Evolutionary conservation across 2,888 invertebrate genomes (phyloP), one percentile per base, ranked within the genome.

Genomic region (Apamea sordens): DNA sequence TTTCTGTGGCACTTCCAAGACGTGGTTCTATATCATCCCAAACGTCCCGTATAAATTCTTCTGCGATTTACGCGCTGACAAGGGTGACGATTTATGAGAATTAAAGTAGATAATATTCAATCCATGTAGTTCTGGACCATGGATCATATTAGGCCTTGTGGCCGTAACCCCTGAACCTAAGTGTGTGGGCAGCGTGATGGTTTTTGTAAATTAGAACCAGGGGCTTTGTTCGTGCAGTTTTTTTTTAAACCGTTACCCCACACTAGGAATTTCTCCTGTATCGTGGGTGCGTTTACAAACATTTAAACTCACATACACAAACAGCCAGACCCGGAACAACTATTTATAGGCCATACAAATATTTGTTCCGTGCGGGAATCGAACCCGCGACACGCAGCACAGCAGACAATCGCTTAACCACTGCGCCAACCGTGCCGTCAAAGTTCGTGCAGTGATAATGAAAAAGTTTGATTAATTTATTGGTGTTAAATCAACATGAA

Each of bases 61-160:
- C 47, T 71, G 76, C 74, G 86, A 87, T 86, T 89, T 89, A 88
- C 84, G 83, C 69, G 80, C 77, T 83, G 84, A 86, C 89, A 84
- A 81, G 84, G 86, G 83, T 79, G 86, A 86, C 78, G 83, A 88
- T 89, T 90, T 88, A 89, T 88, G 85, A 67, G 76, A 73, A 79
- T 61, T 72, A 82, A 86, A 69, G 80, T 77, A 70, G 82, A 85
- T 87, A 87, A 82, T 81, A 85, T 85, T 80, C 82, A 83, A 88
- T 84, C 68, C 77, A 70, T 73, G 65, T 67, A 75, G 65, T 71
- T 68, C 63, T 71, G 61, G 44, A 68, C 50, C 47, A n/a, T 56
- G 28, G 73, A 53, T 76, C 68, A 76, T 71, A 71, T 65, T 68
- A 64, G 61, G 70, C 61, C 41, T 50, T 28, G 50, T 41, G 47